phyloP scores from a whole-genome alignment of 2,113 vertebrate genomes.

The Azemiops feae region DNA sequence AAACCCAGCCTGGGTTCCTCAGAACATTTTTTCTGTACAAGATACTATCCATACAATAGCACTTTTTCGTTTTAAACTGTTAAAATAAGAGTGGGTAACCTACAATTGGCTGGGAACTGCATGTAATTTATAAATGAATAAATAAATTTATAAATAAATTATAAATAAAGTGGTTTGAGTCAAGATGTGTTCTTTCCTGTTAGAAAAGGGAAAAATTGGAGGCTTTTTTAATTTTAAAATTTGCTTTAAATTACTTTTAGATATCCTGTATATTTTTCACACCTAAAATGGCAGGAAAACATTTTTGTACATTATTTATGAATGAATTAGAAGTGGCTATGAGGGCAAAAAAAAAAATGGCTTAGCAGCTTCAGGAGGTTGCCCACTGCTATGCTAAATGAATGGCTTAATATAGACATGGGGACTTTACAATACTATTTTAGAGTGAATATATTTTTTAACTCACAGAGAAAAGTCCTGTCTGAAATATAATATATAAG shows the following conservation, averaged over 20 bases:
- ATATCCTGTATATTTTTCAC: background rate
- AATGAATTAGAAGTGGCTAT: background rate
- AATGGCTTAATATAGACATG: background rate
- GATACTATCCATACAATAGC: background rate
- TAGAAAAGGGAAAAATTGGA: background rate
- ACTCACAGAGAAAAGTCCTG: background rate
- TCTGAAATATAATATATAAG: background rate
- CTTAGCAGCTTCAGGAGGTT: background rate
- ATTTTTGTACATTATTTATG: background rate
- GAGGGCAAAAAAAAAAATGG: background rate
- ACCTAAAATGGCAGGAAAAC: background rate
- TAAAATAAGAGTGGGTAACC: background rate
- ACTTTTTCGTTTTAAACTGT: background rate
- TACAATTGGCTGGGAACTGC: background rate
- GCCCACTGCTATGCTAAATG: background rate
- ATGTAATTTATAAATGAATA: background rate
- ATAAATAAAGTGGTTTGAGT: background rate
- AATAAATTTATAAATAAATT: background rate
- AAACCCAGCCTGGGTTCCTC: background rate
- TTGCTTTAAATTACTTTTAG: background rate
- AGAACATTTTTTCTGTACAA: background rate
- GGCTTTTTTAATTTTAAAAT: background rate
- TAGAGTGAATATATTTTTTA: background rate
- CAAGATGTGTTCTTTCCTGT: background rate
- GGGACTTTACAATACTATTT: background rate